These are phyloP conservation scores for Probaryconus sp. DNA, from an alignment of 1,140 invertebrate species.

Conservation along the genomic window DNA sequence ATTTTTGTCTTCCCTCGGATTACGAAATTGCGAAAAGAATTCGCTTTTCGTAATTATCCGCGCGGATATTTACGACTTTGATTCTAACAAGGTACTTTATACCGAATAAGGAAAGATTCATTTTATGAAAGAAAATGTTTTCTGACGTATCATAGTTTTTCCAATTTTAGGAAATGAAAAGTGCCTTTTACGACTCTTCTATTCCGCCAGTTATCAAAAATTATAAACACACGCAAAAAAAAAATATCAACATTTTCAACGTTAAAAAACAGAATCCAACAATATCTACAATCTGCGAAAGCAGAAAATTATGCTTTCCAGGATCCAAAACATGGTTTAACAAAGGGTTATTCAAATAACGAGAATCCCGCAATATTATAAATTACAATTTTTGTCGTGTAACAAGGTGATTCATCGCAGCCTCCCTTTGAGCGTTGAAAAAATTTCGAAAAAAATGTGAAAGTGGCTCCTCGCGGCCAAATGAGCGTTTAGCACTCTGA, in stretches of 20 bases:
- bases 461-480: constrained; percentile 6
- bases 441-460: constrained; percentile 22
- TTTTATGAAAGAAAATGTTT: no score
- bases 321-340: not conserved
- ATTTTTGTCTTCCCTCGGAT: constrained; percentile 32
- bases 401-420: constrained; percentile 10
- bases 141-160: no score
- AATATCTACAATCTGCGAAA: not conserved
- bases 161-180: no score
- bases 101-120: no score
- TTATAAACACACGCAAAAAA: no score
- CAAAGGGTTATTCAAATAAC: constrained; percentile 19
- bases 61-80: constrained; percentile 14
- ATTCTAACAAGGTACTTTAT: no score
- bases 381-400: constrained; percentile 8
- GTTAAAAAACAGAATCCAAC: no score
- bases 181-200: no score
- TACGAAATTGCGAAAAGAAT: constrained; percentile 27
- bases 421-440: not conserved
- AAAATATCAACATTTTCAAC: no score
- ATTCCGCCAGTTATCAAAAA: no score
- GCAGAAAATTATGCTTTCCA: constrained; percentile 18
- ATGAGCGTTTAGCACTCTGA: constrained; percentile 38
- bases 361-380: constrained; percentile 10
- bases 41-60: constrained; percentile 27